Evolutionary conservation across 2,888 invertebrate species (phyloP), one percentile per base, ranked within the genome.

Genomic region (Eretmocerus hayati): DNA sequence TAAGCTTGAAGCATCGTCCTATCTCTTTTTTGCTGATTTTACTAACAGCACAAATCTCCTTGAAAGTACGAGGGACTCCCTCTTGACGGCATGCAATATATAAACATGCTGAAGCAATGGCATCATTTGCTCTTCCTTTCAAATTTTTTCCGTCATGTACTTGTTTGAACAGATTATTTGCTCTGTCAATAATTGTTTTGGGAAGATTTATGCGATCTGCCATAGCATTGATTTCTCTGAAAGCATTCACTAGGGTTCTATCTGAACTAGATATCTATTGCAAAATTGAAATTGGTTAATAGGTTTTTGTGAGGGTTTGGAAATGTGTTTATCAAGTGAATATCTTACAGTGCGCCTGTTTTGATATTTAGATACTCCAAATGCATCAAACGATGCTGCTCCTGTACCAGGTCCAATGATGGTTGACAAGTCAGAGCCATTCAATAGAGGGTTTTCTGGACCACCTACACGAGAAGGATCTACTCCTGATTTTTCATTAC

Each of bases 401-500:
- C 71, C 71, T n/a, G 70, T 71, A 26, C 67, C 71, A 9, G 81
- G 81, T 1, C 83, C 94, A 59, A 99, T 99, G 74, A 94, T 90
- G 8, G 99, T 99, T 1, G 95, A 93, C 21, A 99, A 77, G 72
- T 99, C 97, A 36, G 93, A 90, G 1, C 97, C 95, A 62, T 90
- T 90, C 1, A 99, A 77, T 3, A 99, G 75, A 0, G 94, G 92
- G 75, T 99, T 99, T 76, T 99, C 99, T 0, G 97, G 93, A 1
- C 96, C 96, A 77, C 99, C 99, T 56, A 99, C 99, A 87, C 99
- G 95, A 74, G 95, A 95, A 4, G 97, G 96, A 74, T 99, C 99
- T 0, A 90, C 91, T 8, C 92, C 90, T 45, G 87, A 85, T 66
- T 95, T 96, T 69, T 99, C 99, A 71, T 97, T 99, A 66, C 94